These are phyloP conservation scores for Thamnophis sirtalis DNA, from an alignment of 2,113 vertebrate species.

Conservation along the genomic window DNA sequence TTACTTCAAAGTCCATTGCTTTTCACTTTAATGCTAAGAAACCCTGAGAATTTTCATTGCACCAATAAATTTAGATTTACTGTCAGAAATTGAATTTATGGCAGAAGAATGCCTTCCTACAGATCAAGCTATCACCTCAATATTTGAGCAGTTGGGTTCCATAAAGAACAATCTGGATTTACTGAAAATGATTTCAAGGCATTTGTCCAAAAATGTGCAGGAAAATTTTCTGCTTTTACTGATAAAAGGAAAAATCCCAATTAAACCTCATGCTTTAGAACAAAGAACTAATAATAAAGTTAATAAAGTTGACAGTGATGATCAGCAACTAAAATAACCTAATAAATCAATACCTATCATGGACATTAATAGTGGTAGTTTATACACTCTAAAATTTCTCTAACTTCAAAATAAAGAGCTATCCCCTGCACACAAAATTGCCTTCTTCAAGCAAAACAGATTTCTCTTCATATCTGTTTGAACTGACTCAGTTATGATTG, in stretches of 20 bases:
- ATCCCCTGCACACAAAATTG: not conserved
- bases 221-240: not conserved
- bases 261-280: not conserved
- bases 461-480: not conserved
- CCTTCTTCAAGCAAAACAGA: not conserved
- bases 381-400: not conserved
- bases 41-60: not conserved
- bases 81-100: not conserved
- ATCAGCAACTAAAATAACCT: not conserved
- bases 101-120: not conserved
- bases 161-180: not conserved
- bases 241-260: not conserved
- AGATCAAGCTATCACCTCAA: not conserved
- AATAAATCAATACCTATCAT: not conserved
- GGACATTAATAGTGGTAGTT: not conserved
- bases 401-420: not conserved
- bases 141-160: not conserved
- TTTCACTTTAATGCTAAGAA: not conserved
- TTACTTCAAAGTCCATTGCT: not conserved
- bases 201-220: not conserved
- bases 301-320: not conserved
- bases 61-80: not conserved
- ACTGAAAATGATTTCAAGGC: not conserved
- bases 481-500: not conserved
- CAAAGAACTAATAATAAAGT: not conserved